Conservation (phyloP, 2,888 invertebrate genomes). For the Ditylenchus weischeri region DNA sequence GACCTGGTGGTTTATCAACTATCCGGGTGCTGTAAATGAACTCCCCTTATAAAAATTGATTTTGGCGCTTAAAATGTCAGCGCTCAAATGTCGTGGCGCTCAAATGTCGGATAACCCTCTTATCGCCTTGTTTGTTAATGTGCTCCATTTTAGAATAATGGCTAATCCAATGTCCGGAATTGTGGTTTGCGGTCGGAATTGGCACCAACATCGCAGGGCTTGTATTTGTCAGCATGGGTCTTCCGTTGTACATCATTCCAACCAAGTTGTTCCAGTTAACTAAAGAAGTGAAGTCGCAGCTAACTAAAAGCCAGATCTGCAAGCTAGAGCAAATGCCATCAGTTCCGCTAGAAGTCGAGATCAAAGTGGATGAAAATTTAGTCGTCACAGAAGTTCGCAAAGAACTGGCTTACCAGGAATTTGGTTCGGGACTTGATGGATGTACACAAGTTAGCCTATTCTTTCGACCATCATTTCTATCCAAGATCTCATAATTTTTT, state of each 20-base stretch:
- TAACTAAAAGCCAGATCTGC: conserved; percentile 6
- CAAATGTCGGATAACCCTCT: too few relatives aligned
- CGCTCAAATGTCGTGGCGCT: too few relatives aligned
- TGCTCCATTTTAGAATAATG: too few relatives aligned
- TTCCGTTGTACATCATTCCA: conserved; percentile 8
- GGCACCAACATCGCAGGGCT: not conserved
- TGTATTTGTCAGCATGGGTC: not conserved
- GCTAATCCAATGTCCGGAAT: not conserved
- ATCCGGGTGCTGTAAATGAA: too few relatives aligned
- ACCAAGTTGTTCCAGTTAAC: not conserved
- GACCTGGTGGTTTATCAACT: too few relatives aligned
- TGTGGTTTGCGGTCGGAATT: not conserved
- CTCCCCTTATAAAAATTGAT: too few relatives aligned
- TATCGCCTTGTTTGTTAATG: too few relatives aligned
- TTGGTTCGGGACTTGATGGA: not conserved
- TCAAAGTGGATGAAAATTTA: not conserved
- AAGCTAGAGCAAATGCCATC: conserved; percentile 2
- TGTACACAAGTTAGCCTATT: not conserved
- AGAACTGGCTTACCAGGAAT: conserved; percentile 3
- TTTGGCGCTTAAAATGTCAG: too few relatives aligned
- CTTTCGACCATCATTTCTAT: too few relatives aligned
- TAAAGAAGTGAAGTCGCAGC: not conserved
- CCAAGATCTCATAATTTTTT: not conserved
- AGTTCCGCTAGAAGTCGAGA: not conserved
- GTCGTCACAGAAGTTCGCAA: not conserved